These are phyloP conservation scores for Geophilus truncorum DNA, from an alignment of 2,888 invertebrate species.

Conservation along the genomic window DNA sequence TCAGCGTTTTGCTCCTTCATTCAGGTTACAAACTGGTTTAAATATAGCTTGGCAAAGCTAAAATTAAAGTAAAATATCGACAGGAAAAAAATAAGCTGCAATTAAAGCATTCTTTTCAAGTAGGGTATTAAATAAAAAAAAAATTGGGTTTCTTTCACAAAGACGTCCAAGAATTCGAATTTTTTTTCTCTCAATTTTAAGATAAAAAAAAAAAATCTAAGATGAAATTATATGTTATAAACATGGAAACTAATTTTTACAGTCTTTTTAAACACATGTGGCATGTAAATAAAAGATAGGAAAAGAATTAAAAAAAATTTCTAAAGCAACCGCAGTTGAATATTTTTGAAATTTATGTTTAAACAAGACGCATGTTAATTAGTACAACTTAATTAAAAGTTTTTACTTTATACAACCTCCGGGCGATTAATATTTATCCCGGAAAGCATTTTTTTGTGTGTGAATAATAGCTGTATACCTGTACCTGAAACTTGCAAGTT, in stretches of 20 bases:
- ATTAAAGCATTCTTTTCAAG: background rate
- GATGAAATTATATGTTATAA: no score
- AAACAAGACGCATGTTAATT: background rate
- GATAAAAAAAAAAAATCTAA: no score
- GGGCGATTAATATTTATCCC: background rate
- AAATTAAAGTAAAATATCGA: background rate
- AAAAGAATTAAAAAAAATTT: background rate
- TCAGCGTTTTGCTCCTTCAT: background rate
- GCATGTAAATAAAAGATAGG: no score
- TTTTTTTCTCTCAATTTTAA: no score
- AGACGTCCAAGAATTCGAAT: no score
- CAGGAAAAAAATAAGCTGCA: background rate
- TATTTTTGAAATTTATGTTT: background rate
- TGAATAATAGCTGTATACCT: background rate
- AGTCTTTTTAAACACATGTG: no score
- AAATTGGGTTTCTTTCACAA: background rate
- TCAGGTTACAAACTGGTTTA: background rate
- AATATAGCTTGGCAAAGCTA: background rate
- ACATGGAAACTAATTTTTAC: no score
- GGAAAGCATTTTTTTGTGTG: background rate
- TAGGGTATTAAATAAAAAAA: background rate
- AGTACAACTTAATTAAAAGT: background rate
- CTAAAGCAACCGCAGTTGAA: background rate
- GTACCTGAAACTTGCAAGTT: constrained; percentile 30
- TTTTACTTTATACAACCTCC: background rate